phyloP scores from a whole-genome alignment of 1,140 invertebrate genomes.

The Anastrepha ludens region DNA sequence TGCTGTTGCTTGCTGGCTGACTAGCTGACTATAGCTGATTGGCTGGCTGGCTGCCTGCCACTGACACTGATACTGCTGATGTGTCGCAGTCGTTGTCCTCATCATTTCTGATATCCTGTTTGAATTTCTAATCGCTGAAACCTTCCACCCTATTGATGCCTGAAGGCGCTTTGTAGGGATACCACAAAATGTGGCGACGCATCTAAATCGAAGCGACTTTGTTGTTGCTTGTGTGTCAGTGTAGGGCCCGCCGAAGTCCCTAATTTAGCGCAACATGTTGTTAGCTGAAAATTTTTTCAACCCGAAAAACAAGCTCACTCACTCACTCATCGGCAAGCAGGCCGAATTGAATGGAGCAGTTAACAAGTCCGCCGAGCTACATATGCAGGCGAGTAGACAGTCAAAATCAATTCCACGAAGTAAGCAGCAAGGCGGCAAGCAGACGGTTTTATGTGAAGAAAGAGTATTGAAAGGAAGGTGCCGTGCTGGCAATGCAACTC shows the following conservation, averaged over 20 bases:
- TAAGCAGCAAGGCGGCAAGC: no score
- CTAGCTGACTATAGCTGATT: background rate
- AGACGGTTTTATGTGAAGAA: background rate
- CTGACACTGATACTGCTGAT: background rate
- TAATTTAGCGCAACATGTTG: conserved; percentile 54
- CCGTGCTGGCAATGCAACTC: no score
- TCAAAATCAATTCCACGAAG: background rate
- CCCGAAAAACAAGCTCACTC: conserved; percentile 32
- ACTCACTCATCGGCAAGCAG: background rate
- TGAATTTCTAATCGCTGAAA: conserved; percentile 73
- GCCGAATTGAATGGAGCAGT: background rate
- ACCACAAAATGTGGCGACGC: conserved; percentile 45
- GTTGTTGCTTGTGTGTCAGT: background rate
- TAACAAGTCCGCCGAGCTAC: background rate
- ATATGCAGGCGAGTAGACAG: background rate
- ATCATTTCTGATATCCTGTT: conserved; percentile 66
- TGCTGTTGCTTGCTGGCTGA: background rate
- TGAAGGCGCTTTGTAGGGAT: conserved; percentile 58
- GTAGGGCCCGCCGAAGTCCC: background rate
- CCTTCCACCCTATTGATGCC: conserved; percentile 71
- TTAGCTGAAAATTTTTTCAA: conserved; percentile 55
- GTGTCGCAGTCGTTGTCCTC: background rate
- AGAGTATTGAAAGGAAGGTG: background rate
- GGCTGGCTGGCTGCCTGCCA: background rate
- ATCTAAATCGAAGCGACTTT: conserved; percentile 14